Conservation (phyloP, 2,888 invertebrate species). For the Phania funesta region DNA sequence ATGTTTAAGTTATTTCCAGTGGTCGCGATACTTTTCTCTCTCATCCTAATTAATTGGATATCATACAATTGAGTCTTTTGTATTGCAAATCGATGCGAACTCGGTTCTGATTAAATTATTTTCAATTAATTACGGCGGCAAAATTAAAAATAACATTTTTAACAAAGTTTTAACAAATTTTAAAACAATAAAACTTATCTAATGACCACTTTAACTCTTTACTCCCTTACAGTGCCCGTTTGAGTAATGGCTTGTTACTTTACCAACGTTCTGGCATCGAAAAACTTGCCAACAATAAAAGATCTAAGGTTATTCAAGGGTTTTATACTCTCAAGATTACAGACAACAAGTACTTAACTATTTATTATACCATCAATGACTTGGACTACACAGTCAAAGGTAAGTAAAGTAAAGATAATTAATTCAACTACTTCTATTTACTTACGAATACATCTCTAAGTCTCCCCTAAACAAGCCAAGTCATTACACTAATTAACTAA, state of each 20-base stretch:
- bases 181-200: neutral
- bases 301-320: constrained; percentile 51
- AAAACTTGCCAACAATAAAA: constrained; percentile 42
- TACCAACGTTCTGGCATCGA: constrained; percentile 71
- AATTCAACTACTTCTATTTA: neutral
- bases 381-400: constrained; percentile 74
- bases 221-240: constrained; percentile 57
- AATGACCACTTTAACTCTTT: neutral
- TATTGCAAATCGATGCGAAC: no score
- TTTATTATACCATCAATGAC: constrained; percentile 72
- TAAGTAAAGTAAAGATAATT: constrained; percentile 23
- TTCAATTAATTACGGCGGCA: no score
- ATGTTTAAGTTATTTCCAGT: no score
- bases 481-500: constrained; percentile 50
- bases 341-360: constrained; percentile 70
- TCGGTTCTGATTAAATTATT: no score
- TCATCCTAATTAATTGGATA: no score
- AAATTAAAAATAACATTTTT: no score
- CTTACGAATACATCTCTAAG: neutral
- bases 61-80: no score
- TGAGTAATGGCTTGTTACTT: constrained; percentile 72
- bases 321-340: constrained; percentile 69
- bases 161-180: no score
- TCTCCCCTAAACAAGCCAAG: constrained; percentile 16
- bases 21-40: no score